These are phyloP conservation scores for Temnothorax rugatulus DNA, from an alignment of 2,888 invertebrate genomes.

Conservation along the genomic window DNA sequence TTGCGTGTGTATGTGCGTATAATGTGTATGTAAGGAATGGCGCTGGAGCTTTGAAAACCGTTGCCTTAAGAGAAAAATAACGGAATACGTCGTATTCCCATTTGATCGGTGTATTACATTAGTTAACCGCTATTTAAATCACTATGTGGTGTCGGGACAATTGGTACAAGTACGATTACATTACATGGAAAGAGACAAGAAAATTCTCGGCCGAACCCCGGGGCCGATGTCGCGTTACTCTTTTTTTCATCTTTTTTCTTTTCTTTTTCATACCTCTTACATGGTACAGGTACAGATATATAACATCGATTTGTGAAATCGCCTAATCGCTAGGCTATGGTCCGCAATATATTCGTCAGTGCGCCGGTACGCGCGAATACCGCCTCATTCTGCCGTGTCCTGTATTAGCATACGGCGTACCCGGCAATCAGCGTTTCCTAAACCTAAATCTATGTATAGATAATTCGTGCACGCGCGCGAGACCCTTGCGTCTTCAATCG, in stretches of 20 bases:
- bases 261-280: constrained; percentile 31
- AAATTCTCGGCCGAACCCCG: constrained; percentile 55
- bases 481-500: constrained; percentile 31
- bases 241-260: background rate
- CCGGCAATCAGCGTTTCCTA: constrained; percentile 40
- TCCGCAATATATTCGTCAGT: constrained; percentile 74
- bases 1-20: background rate
- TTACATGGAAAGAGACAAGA: constrained; percentile 68
- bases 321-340: constrained; percentile 79
- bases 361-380: constrained; percentile 49
- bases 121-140: constrained; percentile 41
- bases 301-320: constrained; percentile 77
- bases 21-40: background rate
- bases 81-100: constrained; percentile 2
- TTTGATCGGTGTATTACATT: constrained; percentile 34
- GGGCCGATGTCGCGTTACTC: constrained; percentile 18
- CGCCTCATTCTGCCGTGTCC: background rate
- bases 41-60: constrained; percentile 19
- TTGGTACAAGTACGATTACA: constrained; percentile 62
- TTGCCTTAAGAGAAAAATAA: constrained; percentile 16
- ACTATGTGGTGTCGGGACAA: constrained; percentile 35
- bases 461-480: constrained; percentile 28
- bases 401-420: constrained; percentile 38
- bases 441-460: constrained; percentile 43
- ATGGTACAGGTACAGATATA: constrained; percentile 66